These are phyloP conservation scores for Tachuris rubrigastra DNA, from an alignment of 2,113 vertebrate species.

Conservation along the genomic window DNA sequence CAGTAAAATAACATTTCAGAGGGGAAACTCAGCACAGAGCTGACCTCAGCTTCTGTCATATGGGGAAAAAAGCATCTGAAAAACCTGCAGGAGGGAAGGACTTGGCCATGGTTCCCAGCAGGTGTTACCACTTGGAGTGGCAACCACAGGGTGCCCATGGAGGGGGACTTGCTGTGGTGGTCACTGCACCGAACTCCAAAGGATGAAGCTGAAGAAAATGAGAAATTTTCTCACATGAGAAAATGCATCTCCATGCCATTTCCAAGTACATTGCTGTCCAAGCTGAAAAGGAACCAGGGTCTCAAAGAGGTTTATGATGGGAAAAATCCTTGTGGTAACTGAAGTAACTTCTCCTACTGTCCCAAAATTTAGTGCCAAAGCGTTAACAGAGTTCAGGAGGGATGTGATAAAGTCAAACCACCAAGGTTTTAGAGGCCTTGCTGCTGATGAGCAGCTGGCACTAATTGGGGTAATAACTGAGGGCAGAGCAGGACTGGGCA, in stretches of 20 bases:
- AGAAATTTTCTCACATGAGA: background rate
- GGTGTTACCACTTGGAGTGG: background rate
- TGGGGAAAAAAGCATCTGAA: background rate
- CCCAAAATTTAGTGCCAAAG: background rate
- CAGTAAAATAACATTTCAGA: background rate
- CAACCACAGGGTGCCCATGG: background rate
- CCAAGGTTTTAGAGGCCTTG: background rate
- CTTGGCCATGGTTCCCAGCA: background rate
- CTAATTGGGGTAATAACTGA: background rate
- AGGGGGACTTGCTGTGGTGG: fast-evolving
- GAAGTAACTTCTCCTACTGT: background rate
- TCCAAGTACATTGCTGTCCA: background rate
- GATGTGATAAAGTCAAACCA: background rate
- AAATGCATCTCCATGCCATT: background rate
- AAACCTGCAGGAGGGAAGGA: background rate
- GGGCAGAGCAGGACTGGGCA: background rate
- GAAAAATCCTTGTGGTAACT: background rate
- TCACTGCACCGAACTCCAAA: background rate
- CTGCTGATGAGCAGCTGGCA: background rate
- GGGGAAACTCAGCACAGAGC: background rate
- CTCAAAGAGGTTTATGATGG: background rate
- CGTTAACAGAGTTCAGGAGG: fast-evolving
- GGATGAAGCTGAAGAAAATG: background rate
- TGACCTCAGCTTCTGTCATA: background rate
- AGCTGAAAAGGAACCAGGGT: background rate